Base-by-base conservation (phyloP, 2,113 vertebrate species). In the Petaurus breviceps region DNA sequence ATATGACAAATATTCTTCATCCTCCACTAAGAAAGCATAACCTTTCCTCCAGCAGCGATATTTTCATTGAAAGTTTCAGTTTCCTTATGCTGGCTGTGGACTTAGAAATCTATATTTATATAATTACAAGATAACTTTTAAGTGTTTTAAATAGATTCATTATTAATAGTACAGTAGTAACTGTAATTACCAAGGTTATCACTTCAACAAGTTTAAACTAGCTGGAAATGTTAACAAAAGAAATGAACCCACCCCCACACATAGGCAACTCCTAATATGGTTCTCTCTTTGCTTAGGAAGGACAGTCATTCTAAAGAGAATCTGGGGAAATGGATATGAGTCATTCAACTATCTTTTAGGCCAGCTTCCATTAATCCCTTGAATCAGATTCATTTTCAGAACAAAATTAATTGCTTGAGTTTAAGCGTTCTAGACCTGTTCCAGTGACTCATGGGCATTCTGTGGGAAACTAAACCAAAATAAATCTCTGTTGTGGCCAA, bases 1-100 rank as follows among this genome's bases (percentile, higher is more conserved):
- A 96, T 43, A 89, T 12, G 3, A 68, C 46, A 90, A 47, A 50
- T 97, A 94, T 96, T 97, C 96, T 96, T 97, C 94, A 97, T 68
- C 51, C 24, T 97, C 57, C 94, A 97, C 96, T 97, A 96, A 95
- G 96, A 97, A 97, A 96, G 61, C 91, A 96, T 91, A 92, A 92
- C 91, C 37, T 95, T 89, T 97, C 84, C 94, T 96, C 95, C 94
- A 55, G 51, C 49, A 96, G 94, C 91, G 89, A 97, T 90, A 95
- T 52, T 77, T 96, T 95, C 91, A 91, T 90, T 55, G 89, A 91
- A 96, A 97, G 91, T 97, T 96, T 94, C 94, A 49, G 77, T 93
- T 94, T 96, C 94, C 8, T 95, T 95, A 91, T 49, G 51, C 90
- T 97, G 94, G 43, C 91, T 93, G 22, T 95, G 90, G 50, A 94